A percentile compares a stretch with the other conserved stretches of the same genome.
Evolutionary conservation across 2,113 vertebrate species (phyloP).

Genomic region (Alosa alosa): DNA sequence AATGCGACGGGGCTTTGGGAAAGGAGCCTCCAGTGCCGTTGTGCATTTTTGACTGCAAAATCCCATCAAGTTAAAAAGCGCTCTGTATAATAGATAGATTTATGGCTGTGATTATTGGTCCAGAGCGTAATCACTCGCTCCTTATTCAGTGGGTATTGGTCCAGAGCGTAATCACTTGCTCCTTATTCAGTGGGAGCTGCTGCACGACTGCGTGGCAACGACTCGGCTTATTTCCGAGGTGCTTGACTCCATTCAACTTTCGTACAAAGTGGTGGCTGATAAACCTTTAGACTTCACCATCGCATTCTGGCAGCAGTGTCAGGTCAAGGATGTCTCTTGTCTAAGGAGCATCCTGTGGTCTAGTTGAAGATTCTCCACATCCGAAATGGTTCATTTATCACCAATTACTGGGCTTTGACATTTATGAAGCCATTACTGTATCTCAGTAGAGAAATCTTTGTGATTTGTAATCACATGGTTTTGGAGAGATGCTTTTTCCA

Average conservation of each 20-base stretch:
- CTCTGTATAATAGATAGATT: conserved; percentile 1
- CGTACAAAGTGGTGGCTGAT: neutral
- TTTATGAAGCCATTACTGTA: conserved; percentile 53
- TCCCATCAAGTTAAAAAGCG: neutral
- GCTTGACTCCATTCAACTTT: neutral
- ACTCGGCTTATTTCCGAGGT: neutral
- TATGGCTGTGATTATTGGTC: neutral
- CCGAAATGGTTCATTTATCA: conserved; percentile 45
- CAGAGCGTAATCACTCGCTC: neutral
- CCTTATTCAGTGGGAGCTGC: neutral
- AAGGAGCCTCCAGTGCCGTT: neutral
- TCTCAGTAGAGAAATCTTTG: conserved; percentile 41
- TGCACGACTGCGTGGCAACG: neutral
- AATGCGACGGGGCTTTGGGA: neutral
- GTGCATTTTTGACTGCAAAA: conserved; percentile 7
- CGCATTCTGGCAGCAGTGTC: neutral
- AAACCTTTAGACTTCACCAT: neutral
- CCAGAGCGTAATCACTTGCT: neutral
- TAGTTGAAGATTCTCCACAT: neutral
- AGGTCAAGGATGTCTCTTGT: neutral
- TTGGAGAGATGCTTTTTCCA: conserved; percentile 34
- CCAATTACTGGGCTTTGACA: conserved; percentile 55
- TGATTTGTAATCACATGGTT: conserved; percentile 46
- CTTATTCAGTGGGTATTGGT: neutral
- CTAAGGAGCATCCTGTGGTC: neutral